Conservation (phyloP, 2,888 invertebrate species). For the Perithous albicinctus region DNA sequence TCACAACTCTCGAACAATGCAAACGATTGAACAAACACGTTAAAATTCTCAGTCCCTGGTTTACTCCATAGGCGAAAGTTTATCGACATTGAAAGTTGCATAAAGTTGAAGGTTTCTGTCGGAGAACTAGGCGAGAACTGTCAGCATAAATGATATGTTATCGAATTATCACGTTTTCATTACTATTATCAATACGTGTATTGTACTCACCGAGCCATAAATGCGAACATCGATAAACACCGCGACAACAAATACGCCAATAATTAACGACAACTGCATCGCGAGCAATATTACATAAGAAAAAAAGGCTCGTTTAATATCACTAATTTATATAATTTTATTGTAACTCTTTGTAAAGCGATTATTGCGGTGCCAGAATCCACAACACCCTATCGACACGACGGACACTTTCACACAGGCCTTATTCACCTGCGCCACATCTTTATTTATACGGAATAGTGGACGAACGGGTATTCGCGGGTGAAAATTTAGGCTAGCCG, state of each 20-base stretch:
- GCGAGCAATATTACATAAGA: neutral
- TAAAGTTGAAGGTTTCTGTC: neutral
- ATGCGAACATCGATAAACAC: conserved; percentile 37
- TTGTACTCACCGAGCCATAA: conserved; percentile 54
- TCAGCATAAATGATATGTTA: too few relatives aligned
- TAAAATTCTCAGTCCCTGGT: neutral
- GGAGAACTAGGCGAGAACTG: neutral
- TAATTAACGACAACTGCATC: conserved; percentile 41
- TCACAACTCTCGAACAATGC: neutral
- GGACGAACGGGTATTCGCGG: conserved; percentile 74
- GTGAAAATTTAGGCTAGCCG: conserved; percentile 82
- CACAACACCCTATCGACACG: conserved; percentile 68
- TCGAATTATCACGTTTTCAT: too few relatives aligned
- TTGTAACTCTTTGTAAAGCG: neutral
- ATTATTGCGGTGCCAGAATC: neutral
- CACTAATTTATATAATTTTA: neutral
- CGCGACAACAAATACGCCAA: conserved; percentile 35
- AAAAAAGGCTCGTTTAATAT: neutral
- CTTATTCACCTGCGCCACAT: conserved; percentile 79
- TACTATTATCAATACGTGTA: too few relatives aligned
- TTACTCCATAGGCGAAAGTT: neutral
- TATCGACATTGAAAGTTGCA: conserved; percentile 12
- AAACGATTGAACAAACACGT: neutral
- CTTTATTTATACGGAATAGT: conserved; percentile 83
- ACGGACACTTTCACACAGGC: conserved; percentile 83